A percentile compares a stretch with the other conserved stretches of the same genome.
Conservation (phyloP, 37 sponge, comb jelly and placozoan genomes). For the Petrosia ficiformis region DNA sequence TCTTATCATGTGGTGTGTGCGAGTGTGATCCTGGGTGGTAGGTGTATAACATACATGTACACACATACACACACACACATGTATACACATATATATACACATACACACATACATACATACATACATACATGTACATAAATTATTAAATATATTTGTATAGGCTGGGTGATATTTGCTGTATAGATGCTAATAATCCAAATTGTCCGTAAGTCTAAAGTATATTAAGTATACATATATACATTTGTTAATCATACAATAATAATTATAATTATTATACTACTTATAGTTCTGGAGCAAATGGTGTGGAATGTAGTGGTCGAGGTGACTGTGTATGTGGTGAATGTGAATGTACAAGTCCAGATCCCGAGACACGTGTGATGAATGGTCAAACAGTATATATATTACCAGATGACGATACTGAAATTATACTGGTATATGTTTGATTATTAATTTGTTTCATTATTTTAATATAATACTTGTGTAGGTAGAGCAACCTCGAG, state of each 20-base stretch:
- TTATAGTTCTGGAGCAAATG: background rate
- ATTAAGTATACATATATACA: no score
- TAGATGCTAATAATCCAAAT: background rate
- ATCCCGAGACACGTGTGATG: no score
- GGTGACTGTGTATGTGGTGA: constrained; percentile 24
- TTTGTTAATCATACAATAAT: no score
- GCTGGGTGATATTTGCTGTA: constrained; percentile 17
- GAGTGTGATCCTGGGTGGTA: constrained; percentile 45
- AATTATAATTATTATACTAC: background rate
- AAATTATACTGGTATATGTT: no score
- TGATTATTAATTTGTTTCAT: no score
- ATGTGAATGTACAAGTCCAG: constrained; percentile 8
- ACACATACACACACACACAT: background rate
- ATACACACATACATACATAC: background rate
- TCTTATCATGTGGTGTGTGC: constrained; percentile 34
- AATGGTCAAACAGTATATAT: no score
- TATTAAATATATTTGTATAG: background rate
- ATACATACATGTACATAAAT: background rate
- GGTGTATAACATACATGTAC: background rate
- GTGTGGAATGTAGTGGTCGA: background rate
- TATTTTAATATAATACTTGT: no score
- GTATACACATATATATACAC: background rate
- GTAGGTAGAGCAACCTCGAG: background rate
- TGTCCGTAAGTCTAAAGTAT: constrained; percentile 15
- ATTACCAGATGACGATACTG: no score